Percentiles rank a stretch among this genome's conserved stretches.
Conservation (phyloP, 2,888 invertebrate species). For the Amiota communis region DNA sequence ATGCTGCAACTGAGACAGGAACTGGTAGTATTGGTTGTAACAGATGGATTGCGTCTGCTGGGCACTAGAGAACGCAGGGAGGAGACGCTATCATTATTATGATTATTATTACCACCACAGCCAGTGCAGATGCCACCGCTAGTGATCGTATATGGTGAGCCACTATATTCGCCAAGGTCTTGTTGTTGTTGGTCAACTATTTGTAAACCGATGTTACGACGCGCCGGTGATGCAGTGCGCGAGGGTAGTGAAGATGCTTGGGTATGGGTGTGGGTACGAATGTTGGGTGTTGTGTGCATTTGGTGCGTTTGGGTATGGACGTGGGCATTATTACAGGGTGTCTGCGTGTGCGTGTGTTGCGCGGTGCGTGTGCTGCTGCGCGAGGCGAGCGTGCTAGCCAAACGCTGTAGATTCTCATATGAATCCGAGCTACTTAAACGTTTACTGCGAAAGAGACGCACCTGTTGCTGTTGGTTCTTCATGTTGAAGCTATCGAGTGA, state of each 20-base stretch:
- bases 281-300: not conserved
- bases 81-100: constrained; percentile 49
- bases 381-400: constrained; percentile 68
- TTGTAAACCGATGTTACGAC: constrained; percentile 23
- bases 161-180: constrained; percentile 41
- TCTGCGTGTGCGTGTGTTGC: constrained; percentile 28
- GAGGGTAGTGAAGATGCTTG: constrained; percentile 55
- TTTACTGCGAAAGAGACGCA: constrained; percentile 71
- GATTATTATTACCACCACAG: not conserved
- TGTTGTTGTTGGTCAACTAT: constrained; percentile 25
- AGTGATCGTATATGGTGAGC: constrained; percentile 45
- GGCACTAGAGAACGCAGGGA: constrained; percentile 56
- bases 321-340: not conserved
- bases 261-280: constrained; percentile 9
- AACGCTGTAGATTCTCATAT: constrained; percentile 71
- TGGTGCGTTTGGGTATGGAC: constrained; percentile 30
- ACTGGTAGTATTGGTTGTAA: constrained; percentile 57
- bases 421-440: constrained; percentile 65
- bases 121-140: constrained; percentile 31
- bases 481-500: constrained; percentile 72
- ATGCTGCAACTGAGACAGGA: constrained; percentile 65
- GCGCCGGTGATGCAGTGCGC: constrained; percentile 61
- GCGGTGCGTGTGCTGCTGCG: constrained; percentile 54
- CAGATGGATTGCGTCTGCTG: constrained; percentile 47
- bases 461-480: constrained; percentile 67